Percentiles rank a stretch among this genome's conserved stretches.
Evolutionary conservation across 2,113 vertebrate genomes (phyloP).

Genomic region (Ivindomyrus marchei): DNA sequence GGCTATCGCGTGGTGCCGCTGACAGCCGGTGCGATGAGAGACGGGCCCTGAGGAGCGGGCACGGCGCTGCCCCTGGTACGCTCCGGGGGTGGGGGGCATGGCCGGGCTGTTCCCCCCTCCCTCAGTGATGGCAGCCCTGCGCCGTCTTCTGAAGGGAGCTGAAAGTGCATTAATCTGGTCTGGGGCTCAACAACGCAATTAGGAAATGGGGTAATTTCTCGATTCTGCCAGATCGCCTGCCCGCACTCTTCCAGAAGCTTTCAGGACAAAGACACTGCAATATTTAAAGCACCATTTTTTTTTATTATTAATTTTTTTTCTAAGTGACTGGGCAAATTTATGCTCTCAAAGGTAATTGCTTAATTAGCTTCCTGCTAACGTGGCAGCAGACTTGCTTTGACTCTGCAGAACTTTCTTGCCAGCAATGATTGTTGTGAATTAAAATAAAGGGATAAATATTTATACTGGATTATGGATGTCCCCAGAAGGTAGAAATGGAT

Average conservation of each 20-base stretch:
- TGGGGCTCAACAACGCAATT: neutral
- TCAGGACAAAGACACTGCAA: neutral
- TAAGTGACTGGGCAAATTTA: constrained; percentile 8
- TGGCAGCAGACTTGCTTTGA: neutral
- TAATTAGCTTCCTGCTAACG: neutral
- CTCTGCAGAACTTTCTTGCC: neutral
- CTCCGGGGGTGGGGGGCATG: neutral
- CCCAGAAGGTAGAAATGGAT: neutral
- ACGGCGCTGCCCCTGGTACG: neutral
- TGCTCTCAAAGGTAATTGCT: neutral
- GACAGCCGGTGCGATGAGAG: neutral
- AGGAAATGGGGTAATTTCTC: neutral
- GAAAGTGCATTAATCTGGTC: neutral
- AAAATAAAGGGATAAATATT: neutral
- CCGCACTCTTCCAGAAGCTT: neutral
- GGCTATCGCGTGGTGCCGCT: neutral
- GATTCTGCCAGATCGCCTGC: neutral
- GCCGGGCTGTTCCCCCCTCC: neutral
- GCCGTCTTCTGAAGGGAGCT: neutral
- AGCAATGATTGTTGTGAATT: neutral
- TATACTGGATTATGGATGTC: neutral
- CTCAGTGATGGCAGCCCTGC: neutral
- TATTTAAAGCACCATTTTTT: neutral
- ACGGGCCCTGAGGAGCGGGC: neutral
- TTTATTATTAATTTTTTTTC: neutral